These are phyloP conservation scores for Saccopteryx leptura DNA, from an alignment of 2,113 vertebrate genomes.

Conservation along the genomic window DNA sequence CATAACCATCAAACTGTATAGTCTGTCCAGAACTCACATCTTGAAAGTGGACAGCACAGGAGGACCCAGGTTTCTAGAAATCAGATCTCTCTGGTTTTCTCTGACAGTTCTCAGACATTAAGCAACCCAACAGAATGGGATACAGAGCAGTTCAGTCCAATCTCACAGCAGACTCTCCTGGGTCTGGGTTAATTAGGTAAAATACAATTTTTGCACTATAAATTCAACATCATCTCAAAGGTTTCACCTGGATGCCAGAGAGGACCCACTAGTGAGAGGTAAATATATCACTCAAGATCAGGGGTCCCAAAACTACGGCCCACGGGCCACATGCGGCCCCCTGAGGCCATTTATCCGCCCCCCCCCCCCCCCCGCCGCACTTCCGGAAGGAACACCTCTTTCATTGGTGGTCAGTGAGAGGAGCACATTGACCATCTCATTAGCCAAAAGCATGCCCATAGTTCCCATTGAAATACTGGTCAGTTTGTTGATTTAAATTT, in stretches of 20 bases:
- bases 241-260: not conserved
- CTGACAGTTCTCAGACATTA: not conserved
- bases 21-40: not conserved
- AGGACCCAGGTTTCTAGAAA: not conserved
- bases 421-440: no score
- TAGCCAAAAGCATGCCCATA: no score
- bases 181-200: not conserved
- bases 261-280: not conserved
- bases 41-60: not conserved
- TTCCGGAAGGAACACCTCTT: no score
- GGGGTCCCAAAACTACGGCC: no score
- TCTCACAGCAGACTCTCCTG: not conserved
- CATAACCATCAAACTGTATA: not conserved
- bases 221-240: not conserved
- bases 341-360: no score
- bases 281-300: not conserved
- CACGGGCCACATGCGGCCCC: no score
- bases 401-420: no score
- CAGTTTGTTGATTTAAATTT: no score
- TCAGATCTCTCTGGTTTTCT: not conserved
- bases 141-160: not conserved
- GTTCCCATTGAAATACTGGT: no score
- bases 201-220: not conserved
- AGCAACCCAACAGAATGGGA: not conserved
- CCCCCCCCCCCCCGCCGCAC: no score